These are phyloP conservation scores for Erebia palarica DNA, from an alignment of 2,888 invertebrate genomes.

Conservation along the genomic window DNA sequence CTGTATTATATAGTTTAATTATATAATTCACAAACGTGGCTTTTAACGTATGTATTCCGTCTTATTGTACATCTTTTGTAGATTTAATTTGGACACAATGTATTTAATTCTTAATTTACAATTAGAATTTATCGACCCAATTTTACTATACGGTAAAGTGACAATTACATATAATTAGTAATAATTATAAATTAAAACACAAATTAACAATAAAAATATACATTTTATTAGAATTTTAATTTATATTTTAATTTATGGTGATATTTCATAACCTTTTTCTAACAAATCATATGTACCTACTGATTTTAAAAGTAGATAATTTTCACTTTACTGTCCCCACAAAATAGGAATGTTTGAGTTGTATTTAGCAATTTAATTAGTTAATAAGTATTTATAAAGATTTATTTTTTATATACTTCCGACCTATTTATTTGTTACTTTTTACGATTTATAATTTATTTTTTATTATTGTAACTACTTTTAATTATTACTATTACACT, in stretches of 20 bases:
- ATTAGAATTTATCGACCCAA: slow-evolving; percentile 27
- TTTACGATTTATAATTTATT: slow-evolving; percentile 52
- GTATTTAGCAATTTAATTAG: slow-evolving; percentile 55
- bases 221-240: too few relatives aligned
- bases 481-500: slow-evolving; percentile 32
- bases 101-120: slow-evolving; percentile 47
- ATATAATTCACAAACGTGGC: slow-evolving; percentile 55
- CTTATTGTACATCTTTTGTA: slow-evolving; percentile 43
- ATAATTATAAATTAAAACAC: background rate
- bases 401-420: slow-evolving; percentile 75
- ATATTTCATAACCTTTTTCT: background rate
- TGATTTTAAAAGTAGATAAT: too few relatives aligned
- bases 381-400: slow-evolving; percentile 76
- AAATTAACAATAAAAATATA: background rate
- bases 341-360: slow-evolving; percentile 26
- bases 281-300: background rate
- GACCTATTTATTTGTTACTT: slow-evolving; percentile 74
- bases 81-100: slow-evolving; percentile 46
- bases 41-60: slow-evolving; percentile 47
- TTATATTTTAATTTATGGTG: background rate
- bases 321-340: slow-evolving; percentile 22
- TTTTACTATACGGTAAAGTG: slow-evolving; percentile 27
- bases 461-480: slow-evolving; percentile 50
- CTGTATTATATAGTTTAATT: slow-evolving; percentile 44
- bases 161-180: background rate